A percentile compares a stretch with the other conserved stretches of the same genome.
Evolutionary conservation across 2,888 invertebrate genomes (phyloP).

Genomic region (Nemapogon koenigi): DNA sequence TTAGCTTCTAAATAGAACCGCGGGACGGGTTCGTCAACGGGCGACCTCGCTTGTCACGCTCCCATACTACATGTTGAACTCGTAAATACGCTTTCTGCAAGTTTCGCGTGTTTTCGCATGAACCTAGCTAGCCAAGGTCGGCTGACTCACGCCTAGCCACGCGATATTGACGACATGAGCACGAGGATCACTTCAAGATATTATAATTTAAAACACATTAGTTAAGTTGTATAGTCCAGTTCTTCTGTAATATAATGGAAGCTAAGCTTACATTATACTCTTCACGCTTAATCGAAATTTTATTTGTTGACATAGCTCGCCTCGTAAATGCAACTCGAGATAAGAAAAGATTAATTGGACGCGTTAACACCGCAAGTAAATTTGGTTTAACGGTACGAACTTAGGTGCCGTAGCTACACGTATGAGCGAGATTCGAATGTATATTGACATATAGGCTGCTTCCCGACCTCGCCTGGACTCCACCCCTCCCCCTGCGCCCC

Average conservation of each 20-base stretch:
- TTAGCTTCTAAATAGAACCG: too few species aligned
- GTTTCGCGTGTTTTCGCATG: conserved; percentile 37
- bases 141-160: conserved; percentile 41
- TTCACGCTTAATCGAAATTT: too few species aligned
- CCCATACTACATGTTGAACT: conserved; percentile 28
- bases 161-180: conserved; percentile 10
- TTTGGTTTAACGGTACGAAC: too few species aligned
- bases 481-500: conserved; percentile 1
- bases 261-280: too few species aligned
- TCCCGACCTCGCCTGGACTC: conserved; percentile 23
- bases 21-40: too few species aligned
- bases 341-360: conserved; percentile 23
- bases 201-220: too few species aligned
- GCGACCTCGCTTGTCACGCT: conserved; percentile 36
- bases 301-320: background rate
- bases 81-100: conserved; percentile 48
- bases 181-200: too few species aligned
- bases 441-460: conserved; percentile 38
- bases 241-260: too few species aligned
- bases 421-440: too few species aligned
- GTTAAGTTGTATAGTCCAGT: too few species aligned
- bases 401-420: too few species aligned
- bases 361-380: conserved; percentile 24
- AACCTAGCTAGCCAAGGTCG: conserved; percentile 39
- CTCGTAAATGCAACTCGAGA: background rate